Conservation (phyloP, 2,888 invertebrate species). For the Machimus atricapillus region DNA sequence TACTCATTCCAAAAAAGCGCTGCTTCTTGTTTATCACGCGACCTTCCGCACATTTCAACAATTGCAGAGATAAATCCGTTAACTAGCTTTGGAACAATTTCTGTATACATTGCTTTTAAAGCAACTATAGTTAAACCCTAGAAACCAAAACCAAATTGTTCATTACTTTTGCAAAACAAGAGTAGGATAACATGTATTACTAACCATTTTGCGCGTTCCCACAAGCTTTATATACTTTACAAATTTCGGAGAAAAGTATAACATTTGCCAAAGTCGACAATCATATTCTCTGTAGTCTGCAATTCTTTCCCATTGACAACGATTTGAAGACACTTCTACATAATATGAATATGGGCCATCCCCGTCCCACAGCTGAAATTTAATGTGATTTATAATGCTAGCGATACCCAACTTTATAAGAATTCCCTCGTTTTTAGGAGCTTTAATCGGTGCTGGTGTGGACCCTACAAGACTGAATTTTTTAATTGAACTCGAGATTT, state of each 20-base stretch:
- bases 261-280: slow-evolving; percentile 95
- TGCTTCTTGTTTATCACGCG: not conserved
- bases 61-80: slow-evolving; percentile 81
- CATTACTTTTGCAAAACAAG: not conserved
- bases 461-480: slow-evolving; percentile 66
- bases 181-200: not conserved
- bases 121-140: slow-evolving; percentile 89
- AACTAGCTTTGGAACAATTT: slow-evolving; percentile 75
- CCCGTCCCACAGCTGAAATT: slow-evolving; percentile 90
- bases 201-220: slow-evolving; percentile 87
- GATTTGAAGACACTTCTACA: slow-evolving; percentile 89
- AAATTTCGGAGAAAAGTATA: slow-evolving; percentile 89
- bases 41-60: slow-evolving; percentile 68
- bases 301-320: slow-evolving; percentile 92
- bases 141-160: not conserved
- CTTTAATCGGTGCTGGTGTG: slow-evolving; percentile 85
- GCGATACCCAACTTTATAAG: slow-evolving; percentile 82
- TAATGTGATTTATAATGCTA: slow-evolving; percentile 92
- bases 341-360: slow-evolving; percentile 72
- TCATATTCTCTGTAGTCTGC: slow-evolving; percentile 90
- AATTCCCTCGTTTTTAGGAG: slow-evolving; percentile 80
- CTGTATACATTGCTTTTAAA: slow-evolving; percentile 87
- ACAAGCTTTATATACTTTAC: slow-evolving; percentile 82
- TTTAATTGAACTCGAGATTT: not conserved
- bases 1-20: not conserved